A percentile compares a stretch with the other conserved stretches of the same genome.
phyloP scores from a whole-genome alignment of 2,113 vertebrate species.

The Ploceus nigricollis region DNA sequence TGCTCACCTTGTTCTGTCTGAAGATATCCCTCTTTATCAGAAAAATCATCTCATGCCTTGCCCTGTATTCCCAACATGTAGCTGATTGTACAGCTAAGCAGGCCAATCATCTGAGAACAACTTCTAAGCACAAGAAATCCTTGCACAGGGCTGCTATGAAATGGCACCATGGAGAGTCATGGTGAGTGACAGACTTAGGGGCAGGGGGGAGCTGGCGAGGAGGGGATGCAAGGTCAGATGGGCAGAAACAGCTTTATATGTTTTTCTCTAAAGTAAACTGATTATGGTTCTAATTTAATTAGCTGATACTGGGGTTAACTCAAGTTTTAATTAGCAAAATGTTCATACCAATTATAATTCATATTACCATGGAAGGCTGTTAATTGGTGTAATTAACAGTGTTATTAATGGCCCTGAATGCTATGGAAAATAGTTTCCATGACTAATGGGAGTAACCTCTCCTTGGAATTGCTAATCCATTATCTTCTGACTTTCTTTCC shows the following conservation, averaged over 20 bases:
- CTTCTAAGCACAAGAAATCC: not conserved
- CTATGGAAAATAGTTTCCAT: not conserved
- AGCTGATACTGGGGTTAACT: conserved; percentile 26
- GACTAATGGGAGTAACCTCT: not conserved
- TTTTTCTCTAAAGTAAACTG: not conserved
- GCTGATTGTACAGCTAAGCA: not conserved
- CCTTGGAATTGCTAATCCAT: not conserved
- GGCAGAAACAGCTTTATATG: not conserved
- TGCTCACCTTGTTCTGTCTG: not conserved
- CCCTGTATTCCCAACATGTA: not conserved
- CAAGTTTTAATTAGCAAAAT: conserved; percentile 38
- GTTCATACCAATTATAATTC: conserved; percentile 24
- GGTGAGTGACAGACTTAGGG: not conserved
- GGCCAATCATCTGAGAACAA: not conserved
- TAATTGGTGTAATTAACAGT: conserved; percentile 29
- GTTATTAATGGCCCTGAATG: conserved; percentile 22
- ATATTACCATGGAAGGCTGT: not conserved
- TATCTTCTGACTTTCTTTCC: not conserved
- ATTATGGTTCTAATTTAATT: conserved; percentile 28
- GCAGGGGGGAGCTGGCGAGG: fast-evolving
- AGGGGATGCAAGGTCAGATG: not conserved
- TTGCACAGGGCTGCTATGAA: not conserved
- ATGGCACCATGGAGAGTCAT: not conserved
- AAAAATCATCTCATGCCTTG: not conserved
- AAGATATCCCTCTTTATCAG: not conserved